Base-by-base conservation (phyloP, 92 coral and sea anemone genomes). In the Heteractis magnifica region DNA sequence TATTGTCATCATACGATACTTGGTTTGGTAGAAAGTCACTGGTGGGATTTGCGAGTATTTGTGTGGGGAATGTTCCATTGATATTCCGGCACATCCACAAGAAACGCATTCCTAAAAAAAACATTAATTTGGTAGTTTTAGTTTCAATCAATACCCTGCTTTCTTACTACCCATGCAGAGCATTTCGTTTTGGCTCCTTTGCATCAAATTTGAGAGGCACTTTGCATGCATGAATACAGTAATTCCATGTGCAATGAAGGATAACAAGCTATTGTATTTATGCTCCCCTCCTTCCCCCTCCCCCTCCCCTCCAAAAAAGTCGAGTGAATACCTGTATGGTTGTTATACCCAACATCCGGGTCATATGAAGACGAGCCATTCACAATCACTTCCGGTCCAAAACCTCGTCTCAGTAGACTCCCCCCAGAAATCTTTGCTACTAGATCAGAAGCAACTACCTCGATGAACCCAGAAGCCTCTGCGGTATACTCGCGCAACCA, bases 381-480 rank as follows among this genome's bases (percentile, higher is more conserved):
- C n/a, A 86, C 41, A 15, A 82, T 64, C 59, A 86, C 10, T 14
- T 75, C 70, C 11, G 88, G 76, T 18, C 94, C 92, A 73, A 83
- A 70, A 2, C 88, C 86, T 51, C 92, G 80, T 65, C 90, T 87
- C 10, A 91, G 34, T 73, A 83, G 78, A 21, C 89, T 91, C 5
- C 92, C 94, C 21, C 94, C 94, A 8, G 78, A 72, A 52, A 91
- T 89, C 72, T 44, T 74, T 5, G 92, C 92, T 51, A 83, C 73
- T 79, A 91, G 75, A 12, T 83, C 83, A 49, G 76, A 75, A 10
- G 92, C 79, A 23, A 82, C 79, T 5, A 89, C 84, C 44, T 64
- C 62, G 60, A 91, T 71, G 58, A 82, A 91, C 12, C 94, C 94
- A 21, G 77, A 83, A 20, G 86, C 88, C 49, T 53, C 79, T 23